phyloP scores from a whole-genome alignment of 2,888 invertebrate genomes.

The Zaprionus obscuricornis region DNA sequence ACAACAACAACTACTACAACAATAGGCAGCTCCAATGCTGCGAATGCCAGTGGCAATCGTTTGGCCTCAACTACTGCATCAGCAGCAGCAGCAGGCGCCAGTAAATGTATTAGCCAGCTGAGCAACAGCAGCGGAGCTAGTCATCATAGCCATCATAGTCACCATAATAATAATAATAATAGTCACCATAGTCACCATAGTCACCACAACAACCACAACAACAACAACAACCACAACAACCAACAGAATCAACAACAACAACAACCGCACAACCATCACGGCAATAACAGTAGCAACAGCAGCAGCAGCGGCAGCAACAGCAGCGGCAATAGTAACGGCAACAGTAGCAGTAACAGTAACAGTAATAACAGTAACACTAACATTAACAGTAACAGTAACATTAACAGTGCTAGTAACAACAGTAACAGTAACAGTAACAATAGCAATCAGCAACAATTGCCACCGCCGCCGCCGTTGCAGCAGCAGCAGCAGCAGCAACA shows the following conservation, averaged over 20 bases:
- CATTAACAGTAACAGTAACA: conserved; percentile 60
- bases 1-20: conserved; percentile 41
- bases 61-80: conserved; percentile 21
- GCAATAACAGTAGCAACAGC: conserved; percentile 53
- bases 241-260: conserved; percentile 12
- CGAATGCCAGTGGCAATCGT: conserved; percentile 47
- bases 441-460: conserved; percentile 49
- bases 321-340: conserved; percentile 39
- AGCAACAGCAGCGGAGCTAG: conserved; percentile 48
- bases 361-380: conserved; percentile 44
- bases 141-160: conserved; percentile 65
- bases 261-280: conserved; percentile 32
- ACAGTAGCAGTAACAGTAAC: conserved; percentile 41
- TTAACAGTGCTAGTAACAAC: conserved; percentile 50
- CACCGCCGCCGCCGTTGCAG: conserved; percentile 30
- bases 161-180: conserved; percentile 47
- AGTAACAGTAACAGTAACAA: conserved; percentile 56
- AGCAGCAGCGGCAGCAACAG: conserved; percentile 46
- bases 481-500: conserved; percentile 28
- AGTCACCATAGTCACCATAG: conserved; percentile 47
- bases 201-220: conserved; percentile 31
- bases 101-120: conserved; percentile 49
- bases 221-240: conserved; percentile 36
- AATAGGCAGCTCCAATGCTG: conserved; percentile 40
- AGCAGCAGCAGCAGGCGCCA: conserved; percentile 26